Evolutionary conservation across 2,113 vertebrate species (phyloP).

Genomic region (Chlorocebus sabaeus): DNA sequence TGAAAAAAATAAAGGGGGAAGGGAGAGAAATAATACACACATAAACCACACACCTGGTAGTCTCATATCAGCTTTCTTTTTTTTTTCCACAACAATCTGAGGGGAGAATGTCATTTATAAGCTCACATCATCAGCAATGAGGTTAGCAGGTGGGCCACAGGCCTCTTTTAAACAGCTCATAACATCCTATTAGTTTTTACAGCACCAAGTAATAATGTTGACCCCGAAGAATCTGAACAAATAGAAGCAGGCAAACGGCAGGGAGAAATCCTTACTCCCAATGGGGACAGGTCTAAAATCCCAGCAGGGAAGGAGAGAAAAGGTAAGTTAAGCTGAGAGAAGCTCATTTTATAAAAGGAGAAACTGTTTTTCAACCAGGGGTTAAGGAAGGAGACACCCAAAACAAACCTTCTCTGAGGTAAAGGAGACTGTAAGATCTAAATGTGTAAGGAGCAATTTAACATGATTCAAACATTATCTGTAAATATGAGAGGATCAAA

Average conservation of each 20-base stretch:
- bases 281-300: neutral
- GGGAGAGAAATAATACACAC: neutral
- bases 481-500: constrained; percentile 7
- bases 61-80: neutral
- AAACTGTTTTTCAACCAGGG: neutral
- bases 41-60: constrained; percentile 39
- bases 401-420: neutral
- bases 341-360: neutral
- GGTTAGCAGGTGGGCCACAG: neutral
- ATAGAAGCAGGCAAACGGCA: neutral
- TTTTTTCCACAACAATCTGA: constrained; percentile 15
- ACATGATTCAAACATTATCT: neutral
- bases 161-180: constrained; percentile 33
- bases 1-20: neutral
- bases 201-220: constrained; percentile 45
- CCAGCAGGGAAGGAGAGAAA: neutral
- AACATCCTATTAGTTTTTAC: neutral
- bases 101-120: constrained; percentile 40
- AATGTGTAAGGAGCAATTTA: neutral
- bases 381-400: neutral
- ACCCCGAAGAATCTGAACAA: constrained; percentile 23
- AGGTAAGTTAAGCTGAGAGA: neutral
- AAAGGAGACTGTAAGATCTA: neutral
- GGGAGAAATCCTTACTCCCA: neutral
- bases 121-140: constrained; percentile 33